Evolutionary conservation across 1,140 invertebrate genomes (phyloP).

Genomic region (Heterodera schachtii): DNA sequence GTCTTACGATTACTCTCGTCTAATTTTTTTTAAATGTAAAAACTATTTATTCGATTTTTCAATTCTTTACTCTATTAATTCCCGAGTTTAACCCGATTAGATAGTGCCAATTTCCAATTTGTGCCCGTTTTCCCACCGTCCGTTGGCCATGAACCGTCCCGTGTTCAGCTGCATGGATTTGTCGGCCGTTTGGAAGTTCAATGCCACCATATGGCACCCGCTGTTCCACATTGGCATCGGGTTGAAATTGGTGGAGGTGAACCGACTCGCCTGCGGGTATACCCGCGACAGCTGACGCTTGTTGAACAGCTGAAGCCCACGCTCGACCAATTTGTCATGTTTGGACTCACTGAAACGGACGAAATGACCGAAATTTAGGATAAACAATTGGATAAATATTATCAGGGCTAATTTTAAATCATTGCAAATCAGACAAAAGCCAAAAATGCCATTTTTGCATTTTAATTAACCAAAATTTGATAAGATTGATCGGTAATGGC

Average conservation of each 20-base stretch:
- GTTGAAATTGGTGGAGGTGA: slow-evolving; percentile 96
- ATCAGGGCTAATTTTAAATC: not conserved
- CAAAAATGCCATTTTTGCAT: too few species aligned
- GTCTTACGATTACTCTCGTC: too few species aligned
- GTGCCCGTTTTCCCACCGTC: slow-evolving; percentile 1
- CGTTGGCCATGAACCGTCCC: slow-evolving; percentile 57
- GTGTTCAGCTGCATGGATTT: slow-evolving; percentile 63
- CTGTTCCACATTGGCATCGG: slow-evolving; percentile 91
- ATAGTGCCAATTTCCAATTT: too few species aligned
- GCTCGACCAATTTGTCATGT: slow-evolving; percentile 63
- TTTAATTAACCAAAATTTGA: not conserved
- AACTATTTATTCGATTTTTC: too few species aligned
- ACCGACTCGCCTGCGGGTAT: slow-evolving; percentile 84
- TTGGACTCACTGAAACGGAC: slow-evolving; percentile 53
- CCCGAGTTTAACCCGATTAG: too few species aligned
- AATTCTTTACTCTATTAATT: too few species aligned
- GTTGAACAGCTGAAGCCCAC: slow-evolving; percentile 55
- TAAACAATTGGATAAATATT: not conserved
- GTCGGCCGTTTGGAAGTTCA: slow-evolving; percentile 64
- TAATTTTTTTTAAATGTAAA: too few species aligned
- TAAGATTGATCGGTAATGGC: not conserved
- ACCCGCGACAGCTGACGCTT: slow-evolving; percentile 77
- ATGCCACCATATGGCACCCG: slow-evolving; percentile 82
- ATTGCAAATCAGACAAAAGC: too few species aligned
- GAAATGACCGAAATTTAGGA: not conserved